Evolutionary conservation across 2,113 vertebrate genomes (phyloP), one percentile per base, ranked within the genome.

Genomic region (western clawed frog (Xenopus tropicalis)): DNA sequence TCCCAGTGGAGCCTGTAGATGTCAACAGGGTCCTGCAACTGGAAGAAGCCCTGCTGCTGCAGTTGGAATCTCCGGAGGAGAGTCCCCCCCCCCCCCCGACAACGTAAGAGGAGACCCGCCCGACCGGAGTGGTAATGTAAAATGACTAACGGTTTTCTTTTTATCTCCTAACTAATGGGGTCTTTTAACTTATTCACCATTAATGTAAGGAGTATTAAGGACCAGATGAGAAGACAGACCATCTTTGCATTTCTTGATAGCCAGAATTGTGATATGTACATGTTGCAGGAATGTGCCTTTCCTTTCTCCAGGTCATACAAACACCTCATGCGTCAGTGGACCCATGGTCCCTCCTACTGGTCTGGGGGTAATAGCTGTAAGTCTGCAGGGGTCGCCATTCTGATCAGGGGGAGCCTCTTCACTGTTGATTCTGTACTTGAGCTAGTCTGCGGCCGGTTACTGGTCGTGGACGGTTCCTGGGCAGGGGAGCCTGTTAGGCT

Each of bases 391-490:
- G 67, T 69, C 6, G 57, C 68, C 5, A 20, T 70, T 14, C 52
- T 42, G 16, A 44, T 70, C 68, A n/a, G n/a, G 68, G 51, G 68
- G 11, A 9, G 8, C 23, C 3, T 8, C 14, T 57, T 58, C 22
- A 58, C 24, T 0, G 14, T 58, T 37, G 52, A 56, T 44, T 17
- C 23, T 17, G 25, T 29, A 0, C 37, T 25, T 3, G 52, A 70
- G 25, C 8, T 59, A 3, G 17, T 56, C 17, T 66, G 62, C 48
- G 19, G 66, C 66, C 5, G 66, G 1, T 21, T 69, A 2, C n/a
- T 69, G n/a, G 46, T 69, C 52, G 16, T 69, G 22, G 66, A 54
- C 11, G 46, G 66, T 19, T 69, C 12, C 5, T 69, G 46, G 66
- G 66, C 66, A 19, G 66, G 66, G 2, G 46, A 69, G 52, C 52